A percentile compares a stretch with the other conserved stretches of the same genome.
Conservation (phyloP, 2,113 vertebrate species). For the Rhinopomastus cyanomelas region DNA sequence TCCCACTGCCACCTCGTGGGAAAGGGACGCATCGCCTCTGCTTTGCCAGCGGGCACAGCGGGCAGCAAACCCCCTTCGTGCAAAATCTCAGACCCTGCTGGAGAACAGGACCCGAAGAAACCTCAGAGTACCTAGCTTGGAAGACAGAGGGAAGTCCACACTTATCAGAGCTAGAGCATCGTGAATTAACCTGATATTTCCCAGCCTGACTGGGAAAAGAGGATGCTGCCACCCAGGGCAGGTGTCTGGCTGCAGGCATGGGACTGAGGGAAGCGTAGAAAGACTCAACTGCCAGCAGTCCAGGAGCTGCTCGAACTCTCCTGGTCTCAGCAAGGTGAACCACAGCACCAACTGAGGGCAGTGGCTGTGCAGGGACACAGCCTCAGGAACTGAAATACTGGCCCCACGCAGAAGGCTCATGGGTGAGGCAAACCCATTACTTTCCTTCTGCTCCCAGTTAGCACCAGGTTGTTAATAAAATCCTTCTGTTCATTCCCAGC, state of each 20-base stretch:
- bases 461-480: background rate
- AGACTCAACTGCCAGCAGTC: background rate
- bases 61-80: background rate
- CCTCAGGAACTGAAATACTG: background rate
- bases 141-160: background rate
- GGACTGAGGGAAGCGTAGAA: background rate
- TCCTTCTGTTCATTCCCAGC: background rate
- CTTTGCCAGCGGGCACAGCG: background rate
- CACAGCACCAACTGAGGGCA: background rate
- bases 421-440: background rate
- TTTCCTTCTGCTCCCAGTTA: background rate
- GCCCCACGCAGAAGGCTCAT: background rate
- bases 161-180: background rate
- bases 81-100: background rate
- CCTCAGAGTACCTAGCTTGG: background rate
- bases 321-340: background rate
- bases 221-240: background rate
- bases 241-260: background rate
- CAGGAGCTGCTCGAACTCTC: background rate
- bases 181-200: background rate
- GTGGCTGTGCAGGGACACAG: background rate
- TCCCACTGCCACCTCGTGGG: constrained; percentile 67
- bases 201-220: background rate
- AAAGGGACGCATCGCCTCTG: background rate
- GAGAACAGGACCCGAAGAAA: background rate